Percentiles rank a stretch among this genome's conserved stretches.
Evolutionary conservation across 1,140 invertebrate genomes (phyloP).

Genomic region (Bombus confusus): DNA sequence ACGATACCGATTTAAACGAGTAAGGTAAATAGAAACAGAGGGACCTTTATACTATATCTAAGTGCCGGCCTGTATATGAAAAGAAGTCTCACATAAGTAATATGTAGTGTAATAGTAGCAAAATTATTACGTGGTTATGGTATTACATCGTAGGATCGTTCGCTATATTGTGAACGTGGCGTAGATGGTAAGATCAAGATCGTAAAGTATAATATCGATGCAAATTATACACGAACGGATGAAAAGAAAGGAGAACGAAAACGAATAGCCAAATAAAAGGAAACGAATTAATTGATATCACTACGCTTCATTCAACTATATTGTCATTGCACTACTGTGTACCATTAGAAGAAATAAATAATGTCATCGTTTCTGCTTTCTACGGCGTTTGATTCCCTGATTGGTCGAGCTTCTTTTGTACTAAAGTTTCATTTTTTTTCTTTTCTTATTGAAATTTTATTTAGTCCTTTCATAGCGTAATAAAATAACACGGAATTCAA

Average conservation of each 20-base stretch:
- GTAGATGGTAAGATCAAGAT: constrained; percentile 28
- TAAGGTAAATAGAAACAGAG: constrained; percentile 56
- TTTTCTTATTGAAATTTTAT: not conserved
- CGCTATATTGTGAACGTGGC: constrained; percentile 32
- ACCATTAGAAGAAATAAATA: constrained; percentile 47
- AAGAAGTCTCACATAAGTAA: constrained; percentile 41
- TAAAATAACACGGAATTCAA: not conserved
- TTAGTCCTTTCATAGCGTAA: not conserved
- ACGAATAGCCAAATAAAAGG: constrained; percentile 34
- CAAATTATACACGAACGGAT: constrained; percentile 3
- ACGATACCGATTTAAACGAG: constrained; percentile 4
- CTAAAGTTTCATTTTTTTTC: not conserved
- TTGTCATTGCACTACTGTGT: constrained; percentile 62
- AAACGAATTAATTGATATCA: constrained; percentile 49
- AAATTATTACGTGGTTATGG: not conserved
- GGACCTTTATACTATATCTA: constrained; percentile 60
- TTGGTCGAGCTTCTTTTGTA: constrained; percentile 52
- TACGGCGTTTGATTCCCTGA: constrained; percentile 55
- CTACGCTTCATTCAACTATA: constrained; percentile 67
- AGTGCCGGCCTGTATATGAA: constrained; percentile 68
- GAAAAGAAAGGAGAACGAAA: not conserved
- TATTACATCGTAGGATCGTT: constrained; percentile 32
- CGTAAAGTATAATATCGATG: constrained; percentile 51
- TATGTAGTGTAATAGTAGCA: not conserved
- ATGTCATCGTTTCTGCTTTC: constrained; percentile 55